Conservation (phyloP, 2,888 invertebrate genomes). For the Andrena fulva region DNA sequence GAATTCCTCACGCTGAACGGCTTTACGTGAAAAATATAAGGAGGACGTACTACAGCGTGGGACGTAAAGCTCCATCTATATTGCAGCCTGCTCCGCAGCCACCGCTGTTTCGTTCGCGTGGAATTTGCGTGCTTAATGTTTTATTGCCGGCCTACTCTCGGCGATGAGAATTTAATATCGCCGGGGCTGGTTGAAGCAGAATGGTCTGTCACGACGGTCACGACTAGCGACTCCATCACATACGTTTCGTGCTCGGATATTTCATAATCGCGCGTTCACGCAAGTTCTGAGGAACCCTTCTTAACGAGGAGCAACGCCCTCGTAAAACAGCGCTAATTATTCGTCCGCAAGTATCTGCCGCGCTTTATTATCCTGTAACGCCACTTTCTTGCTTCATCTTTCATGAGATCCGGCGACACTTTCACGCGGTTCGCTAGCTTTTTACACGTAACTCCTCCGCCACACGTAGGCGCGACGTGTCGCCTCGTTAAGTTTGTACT, state of each 20-base stretch:
- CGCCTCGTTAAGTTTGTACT: slow-evolving; percentile 8
- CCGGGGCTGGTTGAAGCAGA: not conserved
- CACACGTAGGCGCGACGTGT: not conserved
- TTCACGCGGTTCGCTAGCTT: not conserved
- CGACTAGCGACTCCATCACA: too few relatives aligned
- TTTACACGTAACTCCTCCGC: slow-evolving; percentile 8
- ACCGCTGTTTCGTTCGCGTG: not conserved
- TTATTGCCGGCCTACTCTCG: not conserved
- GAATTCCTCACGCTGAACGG: not conserved
- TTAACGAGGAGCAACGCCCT: not conserved
- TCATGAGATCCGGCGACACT: not conserved
- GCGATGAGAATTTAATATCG: slow-evolving; percentile 10
- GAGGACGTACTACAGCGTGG: not conserved
- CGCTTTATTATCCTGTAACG: not conserved
- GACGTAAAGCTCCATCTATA: slow-evolving; percentile 1
- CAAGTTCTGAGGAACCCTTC: not conserved
- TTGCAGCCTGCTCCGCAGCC: not conserved
- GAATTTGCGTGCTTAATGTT: slow-evolving; percentile 3
- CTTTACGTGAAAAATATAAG: not conserved
- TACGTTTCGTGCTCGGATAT: too few relatives aligned
- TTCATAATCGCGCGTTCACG: too few relatives aligned
- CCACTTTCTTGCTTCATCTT: not conserved
- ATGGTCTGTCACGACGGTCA: not conserved
- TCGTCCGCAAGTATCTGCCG: not conserved
- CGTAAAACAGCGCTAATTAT: not conserved